These are phyloP conservation scores for Zygogramma bicolorata DNA, from an alignment of 2,888 invertebrate genomes.

Conservation along the genomic window DNA sequence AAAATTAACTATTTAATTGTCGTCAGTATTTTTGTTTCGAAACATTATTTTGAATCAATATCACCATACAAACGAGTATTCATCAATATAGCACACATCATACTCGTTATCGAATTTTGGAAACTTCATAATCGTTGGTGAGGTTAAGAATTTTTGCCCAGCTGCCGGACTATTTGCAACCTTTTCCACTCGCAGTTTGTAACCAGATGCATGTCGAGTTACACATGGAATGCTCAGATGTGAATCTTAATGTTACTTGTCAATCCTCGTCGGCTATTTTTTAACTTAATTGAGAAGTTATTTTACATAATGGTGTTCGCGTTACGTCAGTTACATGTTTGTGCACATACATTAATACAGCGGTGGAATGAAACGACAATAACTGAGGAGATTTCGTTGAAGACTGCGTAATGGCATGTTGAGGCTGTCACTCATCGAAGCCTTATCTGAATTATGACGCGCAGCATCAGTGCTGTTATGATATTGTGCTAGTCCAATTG, in stretches of 20 bases:
- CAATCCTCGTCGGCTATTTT: conserved; percentile 53
- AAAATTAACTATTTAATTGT: too few species aligned
- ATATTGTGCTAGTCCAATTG: neutral
- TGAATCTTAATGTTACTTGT: conserved; percentile 56
- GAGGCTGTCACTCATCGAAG: conserved; percentile 1
- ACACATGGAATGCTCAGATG: conserved; percentile 49
- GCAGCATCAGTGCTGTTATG: neutral
- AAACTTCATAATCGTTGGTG: neutral
- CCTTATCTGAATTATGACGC: neutral
- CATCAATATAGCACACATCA: too few species aligned
- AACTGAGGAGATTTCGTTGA: conserved; percentile 26
- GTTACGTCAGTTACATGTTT: conserved; percentile 43
- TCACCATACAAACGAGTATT: too few species aligned
- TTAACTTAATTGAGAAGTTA: conserved; percentile 56
- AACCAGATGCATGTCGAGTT: conserved; percentile 46
- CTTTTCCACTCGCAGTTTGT: conserved; percentile 39
- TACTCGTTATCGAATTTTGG: too few species aligned
- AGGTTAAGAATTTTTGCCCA: neutral
- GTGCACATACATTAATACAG: conserved; percentile 31
- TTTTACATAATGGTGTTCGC: conserved; percentile 54
- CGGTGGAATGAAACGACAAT: conserved; percentile 32
- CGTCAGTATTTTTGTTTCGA: too few species aligned
- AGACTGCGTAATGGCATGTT: conserved; percentile 18
- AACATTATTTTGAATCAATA: too few species aligned
- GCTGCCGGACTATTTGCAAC: conserved; percentile 27